These are phyloP conservation scores for Lepus townsendii DNA, from an alignment of 2,797 vertebrate species.

Conservation along the genomic window DNA sequence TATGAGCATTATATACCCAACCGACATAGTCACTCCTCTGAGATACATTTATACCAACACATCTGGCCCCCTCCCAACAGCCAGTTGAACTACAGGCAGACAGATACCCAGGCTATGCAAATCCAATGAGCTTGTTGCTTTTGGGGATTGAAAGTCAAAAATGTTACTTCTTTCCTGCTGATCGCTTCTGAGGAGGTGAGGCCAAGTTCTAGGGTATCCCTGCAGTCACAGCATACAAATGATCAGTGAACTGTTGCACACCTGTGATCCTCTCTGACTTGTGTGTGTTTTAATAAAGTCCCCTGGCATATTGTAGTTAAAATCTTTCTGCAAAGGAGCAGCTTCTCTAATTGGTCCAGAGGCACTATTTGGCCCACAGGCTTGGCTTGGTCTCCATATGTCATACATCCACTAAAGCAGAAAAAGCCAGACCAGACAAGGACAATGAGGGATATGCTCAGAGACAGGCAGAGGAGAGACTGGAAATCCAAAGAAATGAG, in stretches of 20 bases:
- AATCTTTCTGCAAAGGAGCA: neutral
- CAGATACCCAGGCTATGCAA: neutral
- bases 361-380: neutral
- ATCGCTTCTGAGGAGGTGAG: neutral
- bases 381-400: neutral
- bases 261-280: neutral
- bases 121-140: neutral
- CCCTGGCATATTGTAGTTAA: neutral
- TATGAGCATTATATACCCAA: neutral
- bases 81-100: neutral
- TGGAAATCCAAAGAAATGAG: rapidly evolving
- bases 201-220: no score
- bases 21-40: neutral
- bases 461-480: neutral
- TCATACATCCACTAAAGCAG: neutral
- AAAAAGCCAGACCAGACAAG: neutral
- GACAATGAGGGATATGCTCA: rapidly evolving
- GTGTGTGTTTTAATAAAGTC: constrained; percentile 1
- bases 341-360: neutral
- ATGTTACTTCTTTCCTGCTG: neutral
- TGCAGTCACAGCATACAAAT: neutral
- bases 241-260: neutral
- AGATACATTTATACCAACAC: neutral
- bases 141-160: neutral
- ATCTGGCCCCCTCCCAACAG: neutral